phyloP scores from a whole-genome alignment of 2,113 vertebrate genomes.

The Miniopterus natalensis region DNA sequence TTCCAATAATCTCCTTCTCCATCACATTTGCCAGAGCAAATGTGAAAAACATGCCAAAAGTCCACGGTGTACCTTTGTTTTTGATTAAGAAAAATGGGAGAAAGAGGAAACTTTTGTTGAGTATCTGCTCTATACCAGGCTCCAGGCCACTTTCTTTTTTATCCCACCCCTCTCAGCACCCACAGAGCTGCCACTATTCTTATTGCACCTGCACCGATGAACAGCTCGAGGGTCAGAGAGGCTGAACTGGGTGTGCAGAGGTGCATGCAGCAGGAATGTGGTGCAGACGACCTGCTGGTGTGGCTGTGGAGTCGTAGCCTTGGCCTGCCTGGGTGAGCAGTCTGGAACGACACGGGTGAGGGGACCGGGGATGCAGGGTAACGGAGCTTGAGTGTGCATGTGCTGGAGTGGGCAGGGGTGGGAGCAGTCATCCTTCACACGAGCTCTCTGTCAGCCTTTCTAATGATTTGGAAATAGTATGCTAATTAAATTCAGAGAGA shows the following conservation, averaged over 20 bases:
- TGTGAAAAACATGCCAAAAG: not conserved
- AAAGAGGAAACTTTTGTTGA: not conserved
- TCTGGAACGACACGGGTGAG: not conserved
- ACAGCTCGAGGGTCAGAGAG: not conserved
- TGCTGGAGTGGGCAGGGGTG: too few relatives aligned
- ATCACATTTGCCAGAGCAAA: not conserved
- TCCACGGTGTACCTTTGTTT: not conserved
- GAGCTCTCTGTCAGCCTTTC: not conserved
- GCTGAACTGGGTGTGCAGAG: not conserved
- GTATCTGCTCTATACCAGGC: not conserved
- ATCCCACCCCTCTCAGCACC: not conserved
- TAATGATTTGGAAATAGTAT: conserved; percentile 30
- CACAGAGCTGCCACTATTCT: not conserved
- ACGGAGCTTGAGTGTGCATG: not conserved
- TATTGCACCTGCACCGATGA: not conserved
- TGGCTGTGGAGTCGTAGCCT: rapidly evolving
- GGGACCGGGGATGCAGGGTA: rapidly evolving
- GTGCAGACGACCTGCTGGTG: rapidly evolving
- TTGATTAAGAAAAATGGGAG: not conserved
- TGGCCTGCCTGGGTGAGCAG: not conserved
- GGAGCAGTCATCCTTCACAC: not conserved
- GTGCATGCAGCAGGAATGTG: not conserved
- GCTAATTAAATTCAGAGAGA: conserved; percentile 64
- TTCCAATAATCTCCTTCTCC: not conserved
- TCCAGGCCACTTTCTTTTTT: not conserved